Evolutionary conservation across 1,140 invertebrate genomes (phyloP), one percentile per base, ranked within the genome.

Genomic region (Agrilus planipennis): DNA sequence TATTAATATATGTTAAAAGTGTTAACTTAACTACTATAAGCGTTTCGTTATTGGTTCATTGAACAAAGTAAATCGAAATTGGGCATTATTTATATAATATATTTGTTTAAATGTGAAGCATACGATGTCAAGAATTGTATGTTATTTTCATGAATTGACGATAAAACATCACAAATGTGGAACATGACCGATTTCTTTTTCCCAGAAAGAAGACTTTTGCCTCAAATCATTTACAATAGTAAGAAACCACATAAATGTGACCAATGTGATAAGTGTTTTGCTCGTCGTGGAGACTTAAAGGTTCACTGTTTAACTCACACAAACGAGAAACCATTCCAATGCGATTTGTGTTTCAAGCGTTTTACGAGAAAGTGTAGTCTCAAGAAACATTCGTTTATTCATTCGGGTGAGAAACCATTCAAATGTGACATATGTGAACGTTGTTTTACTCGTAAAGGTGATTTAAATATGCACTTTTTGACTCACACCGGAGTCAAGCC

Each of bases 241-340:
- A 53, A 54, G 35, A 58, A 54, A 36, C 57, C 55, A 2, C 44
- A 58, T 46, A 23, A 38, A 15, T 60, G 58, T 29, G 43, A 50
- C 19, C 18, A 45, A 10, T 60, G 58, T 31, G 50, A 46, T 7
- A 60, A 58, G 47, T 51, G 53, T 53, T 61, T 41, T 51, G 43
- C 49, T 36, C 41, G 44, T 10, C 11, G 27, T 28, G 37, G 17
- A 15, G 15, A 15, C 11, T 15, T 29, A 12, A 29, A 29, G 28
- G 28, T 29, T 4, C 28, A 29, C 15, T 3, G 4, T 11, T 3
- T 11, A 29, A 22, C 23, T 34, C 5, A 34, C 16, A 4, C 32
- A 4, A 20, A 16, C 7, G 21, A 36, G 17, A 36, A 36, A 23
- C 18, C 4, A 3, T 39, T 15, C 18, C 25, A 27, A 39, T 27